These are phyloP conservation scores for Salmo trutta DNA, from an alignment of 2,797 vertebrate species.

Conservation along the genomic window DNA sequence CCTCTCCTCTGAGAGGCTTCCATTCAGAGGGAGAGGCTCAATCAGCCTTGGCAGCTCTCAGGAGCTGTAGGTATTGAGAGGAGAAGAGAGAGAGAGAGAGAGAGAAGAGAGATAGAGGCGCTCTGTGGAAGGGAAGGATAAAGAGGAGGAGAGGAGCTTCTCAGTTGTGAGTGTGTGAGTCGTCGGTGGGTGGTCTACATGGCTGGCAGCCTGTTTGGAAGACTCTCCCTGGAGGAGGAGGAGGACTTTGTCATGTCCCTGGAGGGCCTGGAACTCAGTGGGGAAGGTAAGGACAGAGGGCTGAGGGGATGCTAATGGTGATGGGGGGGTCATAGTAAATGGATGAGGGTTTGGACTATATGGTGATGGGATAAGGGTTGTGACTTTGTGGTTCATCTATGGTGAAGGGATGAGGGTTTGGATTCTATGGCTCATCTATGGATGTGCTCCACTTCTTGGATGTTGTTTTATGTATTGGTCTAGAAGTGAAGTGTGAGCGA, in stretches of 20 bases:
- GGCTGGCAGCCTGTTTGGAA: conserved; percentile 47
- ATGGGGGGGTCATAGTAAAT: too few relatives aligned
- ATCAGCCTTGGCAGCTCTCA: conserved; percentile 68
- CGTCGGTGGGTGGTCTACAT: conserved; percentile 22
- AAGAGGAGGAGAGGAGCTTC: neutral
- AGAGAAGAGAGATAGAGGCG: neutral
- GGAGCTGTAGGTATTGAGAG: conserved; percentile 51
- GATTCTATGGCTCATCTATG: too few relatives aligned
- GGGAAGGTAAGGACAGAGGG: conserved; percentile 24
- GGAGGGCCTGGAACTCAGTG: conserved; percentile 28
- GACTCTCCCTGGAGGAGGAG: conserved; percentile 47
- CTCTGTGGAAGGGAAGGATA: conserved; percentile 8
- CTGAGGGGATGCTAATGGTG: neutral
- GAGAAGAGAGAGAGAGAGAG: neutral
- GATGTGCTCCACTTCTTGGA: too few relatives aligned
- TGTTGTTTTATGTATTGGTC: too few relatives aligned
- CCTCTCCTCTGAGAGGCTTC: conserved; percentile 14
- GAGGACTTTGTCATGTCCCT: conserved; percentile 42
- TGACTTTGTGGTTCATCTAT: neutral
- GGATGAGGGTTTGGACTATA: neutral
- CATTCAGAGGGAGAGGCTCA: conserved; percentile 67
- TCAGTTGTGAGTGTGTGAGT: neutral
- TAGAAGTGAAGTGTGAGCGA: too few relatives aligned
- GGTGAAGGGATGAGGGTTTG: neutral
- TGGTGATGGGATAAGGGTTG: neutral